These are phyloP conservation scores for Gambusia holbrooki DNA, from an alignment of 2,113 vertebrate species.

Conservation along the genomic window DNA sequence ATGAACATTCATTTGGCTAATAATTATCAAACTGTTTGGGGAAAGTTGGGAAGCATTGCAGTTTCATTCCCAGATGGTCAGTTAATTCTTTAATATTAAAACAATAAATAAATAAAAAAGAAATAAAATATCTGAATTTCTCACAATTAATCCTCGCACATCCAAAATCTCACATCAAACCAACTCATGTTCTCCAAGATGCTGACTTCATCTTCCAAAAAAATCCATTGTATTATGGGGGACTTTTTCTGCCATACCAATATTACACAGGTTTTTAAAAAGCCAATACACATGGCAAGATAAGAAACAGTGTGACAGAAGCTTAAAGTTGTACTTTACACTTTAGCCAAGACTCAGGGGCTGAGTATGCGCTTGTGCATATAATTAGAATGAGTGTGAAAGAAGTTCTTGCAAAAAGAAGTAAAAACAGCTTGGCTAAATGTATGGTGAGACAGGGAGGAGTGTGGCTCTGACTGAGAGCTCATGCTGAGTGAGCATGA, in stretches of 20 bases:
- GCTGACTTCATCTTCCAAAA: not conserved
- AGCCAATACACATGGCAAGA: not conserved
- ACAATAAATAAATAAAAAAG: not conserved
- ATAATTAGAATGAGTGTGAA: conserved; percentile 48
- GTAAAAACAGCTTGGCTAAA: conserved; percentile 25
- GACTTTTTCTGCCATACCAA: no score
- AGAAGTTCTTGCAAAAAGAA: conserved; percentile 16
- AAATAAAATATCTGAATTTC: not conserved
- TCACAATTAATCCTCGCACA: not conserved
- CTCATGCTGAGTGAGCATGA: conserved; percentile 64
- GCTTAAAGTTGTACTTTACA: conserved; percentile 9
- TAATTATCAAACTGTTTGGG: not conserved
- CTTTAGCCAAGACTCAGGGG: conserved; percentile 8
- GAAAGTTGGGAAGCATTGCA: no score
- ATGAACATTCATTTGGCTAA: not conserved
- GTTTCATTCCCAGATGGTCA: not conserved
- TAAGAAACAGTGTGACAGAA: not conserved
- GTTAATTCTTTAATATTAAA: not conserved
- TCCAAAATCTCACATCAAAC: not conserved
- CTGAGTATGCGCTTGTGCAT: conserved; percentile 20
- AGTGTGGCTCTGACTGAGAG: conserved; percentile 41
- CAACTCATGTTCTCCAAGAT: not conserved
- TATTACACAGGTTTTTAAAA: not conserved
- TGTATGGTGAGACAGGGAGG: conserved; percentile 52
- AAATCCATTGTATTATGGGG: not conserved